Percentiles rank a stretch among this genome's conserved stretches.
phyloP scores from a whole-genome alignment of 2,113 vertebrate species.

The Etia nguti region DNA sequence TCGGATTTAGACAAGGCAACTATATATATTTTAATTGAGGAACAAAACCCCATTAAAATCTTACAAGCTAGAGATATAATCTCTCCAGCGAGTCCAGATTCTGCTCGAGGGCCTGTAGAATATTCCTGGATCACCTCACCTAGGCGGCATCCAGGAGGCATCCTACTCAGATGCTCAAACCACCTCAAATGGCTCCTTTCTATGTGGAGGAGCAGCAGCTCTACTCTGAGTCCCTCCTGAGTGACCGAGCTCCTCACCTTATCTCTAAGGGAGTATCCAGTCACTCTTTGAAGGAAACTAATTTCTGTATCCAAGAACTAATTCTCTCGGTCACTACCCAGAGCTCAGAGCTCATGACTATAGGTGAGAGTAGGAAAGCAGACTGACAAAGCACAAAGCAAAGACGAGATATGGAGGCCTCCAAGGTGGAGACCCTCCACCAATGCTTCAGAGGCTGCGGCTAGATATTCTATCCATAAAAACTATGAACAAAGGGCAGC shows the following conservation, averaged over 20 bases:
- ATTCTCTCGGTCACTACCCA: not conserved
- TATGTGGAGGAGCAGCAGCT: not conserved
- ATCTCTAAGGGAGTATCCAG: not conserved
- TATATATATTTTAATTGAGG: not conserved
- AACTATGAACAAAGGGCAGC: not conserved
- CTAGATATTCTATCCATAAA: accelerated
- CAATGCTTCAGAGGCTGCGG: not conserved
- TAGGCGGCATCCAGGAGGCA: not conserved
- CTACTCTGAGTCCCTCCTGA: not conserved
- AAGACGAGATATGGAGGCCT: not conserved
- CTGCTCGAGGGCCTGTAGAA: not conserved
- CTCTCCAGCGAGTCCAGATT: not conserved
- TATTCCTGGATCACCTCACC: not conserved
- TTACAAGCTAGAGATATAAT: not conserved
- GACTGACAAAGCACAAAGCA: not conserved
- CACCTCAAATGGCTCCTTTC: not conserved
- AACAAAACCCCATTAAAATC: not conserved
- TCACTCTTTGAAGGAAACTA: not conserved
- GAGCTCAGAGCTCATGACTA: not conserved
- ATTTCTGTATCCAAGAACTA: not conserved
- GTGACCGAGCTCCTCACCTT: not conserved
- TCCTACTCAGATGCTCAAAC: not conserved
- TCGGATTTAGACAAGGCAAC: not conserved
- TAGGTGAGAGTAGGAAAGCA: not conserved
- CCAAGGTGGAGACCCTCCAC: no score